phyloP scores from a whole-genome alignment of 2,888 invertebrate genomes.

The Leptura quadrifasciata region DNA sequence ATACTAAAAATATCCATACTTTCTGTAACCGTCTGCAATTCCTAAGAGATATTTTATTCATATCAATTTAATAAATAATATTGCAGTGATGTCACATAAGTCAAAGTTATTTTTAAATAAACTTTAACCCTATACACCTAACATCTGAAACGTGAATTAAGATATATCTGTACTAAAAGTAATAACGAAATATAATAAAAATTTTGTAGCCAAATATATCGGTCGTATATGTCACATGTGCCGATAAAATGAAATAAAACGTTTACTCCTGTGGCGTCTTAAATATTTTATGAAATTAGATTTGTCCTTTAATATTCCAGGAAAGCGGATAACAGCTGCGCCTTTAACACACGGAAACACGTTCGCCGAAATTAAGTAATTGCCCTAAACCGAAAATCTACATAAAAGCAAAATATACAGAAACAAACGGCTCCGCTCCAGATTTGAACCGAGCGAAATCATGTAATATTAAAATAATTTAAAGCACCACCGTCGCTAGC shows the following conservation, averaged over 20 bases:
- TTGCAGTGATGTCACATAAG: constrained; percentile 48
- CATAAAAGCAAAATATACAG: constrained; percentile 34
- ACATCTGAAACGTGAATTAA: constrained; percentile 49
- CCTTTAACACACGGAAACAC: constrained; percentile 13
- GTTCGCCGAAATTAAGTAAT: constrained; percentile 38
- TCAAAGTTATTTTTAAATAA: constrained; percentile 51
- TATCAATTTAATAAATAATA: constrained; percentile 15
- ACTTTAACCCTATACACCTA: constrained; percentile 42
- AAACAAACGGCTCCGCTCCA: constrained; percentile 63
- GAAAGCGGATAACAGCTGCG: constrained; percentile 25
- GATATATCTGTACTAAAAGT: constrained; percentile 55
- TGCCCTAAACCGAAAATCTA: constrained; percentile 32
- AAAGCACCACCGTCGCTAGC: constrained; percentile 63
- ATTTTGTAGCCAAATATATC: constrained; percentile 56
- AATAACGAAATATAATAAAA: constrained; percentile 56
- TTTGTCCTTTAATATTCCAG: constrained; percentile 46
- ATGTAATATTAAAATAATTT: constrained; percentile 73
- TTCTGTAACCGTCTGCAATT: neutral
- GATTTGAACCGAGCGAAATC: constrained; percentile 70
- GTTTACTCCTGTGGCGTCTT: constrained; percentile 47
- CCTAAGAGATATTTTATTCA: neutral
- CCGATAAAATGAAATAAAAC: constrained; percentile 59
- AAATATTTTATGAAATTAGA: constrained; percentile 60
- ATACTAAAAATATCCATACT: no score
- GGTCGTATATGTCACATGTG: constrained; percentile 62